Conservation (phyloP, 2,888 invertebrate species). For the Allophyes oxyacanthae region DNA sequence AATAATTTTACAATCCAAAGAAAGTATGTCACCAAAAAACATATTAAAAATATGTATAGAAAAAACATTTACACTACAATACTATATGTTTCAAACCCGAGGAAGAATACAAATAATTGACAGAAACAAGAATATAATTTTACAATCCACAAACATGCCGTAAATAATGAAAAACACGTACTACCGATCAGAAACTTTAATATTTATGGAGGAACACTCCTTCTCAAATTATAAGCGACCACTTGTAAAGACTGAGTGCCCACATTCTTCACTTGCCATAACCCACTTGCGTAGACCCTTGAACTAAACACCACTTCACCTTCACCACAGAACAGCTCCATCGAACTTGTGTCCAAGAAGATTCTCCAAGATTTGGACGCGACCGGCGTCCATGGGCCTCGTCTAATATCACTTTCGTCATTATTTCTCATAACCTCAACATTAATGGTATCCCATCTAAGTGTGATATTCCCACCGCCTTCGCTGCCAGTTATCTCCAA, state of each 20-base stretch:
- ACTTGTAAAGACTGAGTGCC: slow-evolving; percentile 62
- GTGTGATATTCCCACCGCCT: slow-evolving; percentile 65
- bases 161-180: too few relatives aligned
- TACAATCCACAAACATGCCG: too few relatives aligned
- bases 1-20: too few relatives aligned
- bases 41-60: too few relatives aligned
- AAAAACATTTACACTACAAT: too few relatives aligned
- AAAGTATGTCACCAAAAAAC: too few relatives aligned
- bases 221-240: slow-evolving; percentile 69
- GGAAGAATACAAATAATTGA: too few relatives aligned
- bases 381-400: slow-evolving; percentile 75
- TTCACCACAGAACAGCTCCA: slow-evolving; percentile 83
- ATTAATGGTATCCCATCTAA: slow-evolving; percentile 67
- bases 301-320: slow-evolving; percentile 84
- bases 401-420: slow-evolving; percentile 69
- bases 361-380: slow-evolving; percentile 69
- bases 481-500: slow-evolving; percentile 67
- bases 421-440: slow-evolving; percentile 72
- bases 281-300: slow-evolving; percentile 76
- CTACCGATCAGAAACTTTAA: too few relatives aligned
- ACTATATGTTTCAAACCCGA: too few relatives aligned
- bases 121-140: too few relatives aligned
- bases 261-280: slow-evolving; percentile 68
- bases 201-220: slow-evolving; percentile 68
- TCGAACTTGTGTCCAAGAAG: slow-evolving; percentile 80